Evolutionary conservation across 2,888 invertebrate species (phyloP).

Genomic region (Imbricaverruca yamaguchii): DNA sequence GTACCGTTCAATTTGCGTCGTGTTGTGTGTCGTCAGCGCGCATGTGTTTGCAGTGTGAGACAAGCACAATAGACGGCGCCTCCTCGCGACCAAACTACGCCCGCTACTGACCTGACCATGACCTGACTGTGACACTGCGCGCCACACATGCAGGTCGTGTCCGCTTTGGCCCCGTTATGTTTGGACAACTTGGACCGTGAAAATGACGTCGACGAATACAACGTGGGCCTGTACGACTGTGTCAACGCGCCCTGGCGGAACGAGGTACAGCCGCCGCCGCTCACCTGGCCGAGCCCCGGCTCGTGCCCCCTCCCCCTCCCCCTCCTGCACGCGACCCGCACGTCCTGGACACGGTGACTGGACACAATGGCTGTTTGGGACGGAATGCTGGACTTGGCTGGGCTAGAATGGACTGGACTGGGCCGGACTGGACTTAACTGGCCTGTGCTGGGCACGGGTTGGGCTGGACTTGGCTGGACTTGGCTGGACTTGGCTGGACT

Average conservation of each 20-base stretch:
- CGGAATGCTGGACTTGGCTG: background rate
- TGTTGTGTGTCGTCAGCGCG: no score
- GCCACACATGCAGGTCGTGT: background rate
- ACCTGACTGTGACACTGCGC: no score
- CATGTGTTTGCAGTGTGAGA: no score
- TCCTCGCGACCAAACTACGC: no score
- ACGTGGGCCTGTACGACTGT: constrained; percentile 36
- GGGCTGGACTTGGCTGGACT: no score
- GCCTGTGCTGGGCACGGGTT: background rate
- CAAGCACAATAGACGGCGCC: no score
- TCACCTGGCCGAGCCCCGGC: background rate
- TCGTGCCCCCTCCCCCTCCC: background rate
- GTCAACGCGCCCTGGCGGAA: constrained; percentile 32
- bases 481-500: no score
- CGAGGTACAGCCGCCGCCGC: constrained; percentile 31
- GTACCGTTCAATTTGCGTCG: no score
- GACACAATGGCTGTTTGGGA: background rate
- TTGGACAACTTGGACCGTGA: constrained; percentile 38
- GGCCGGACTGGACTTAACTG: no score
- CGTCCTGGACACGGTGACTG: background rate
- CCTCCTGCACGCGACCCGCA: background rate
- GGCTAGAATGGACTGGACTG: no score
- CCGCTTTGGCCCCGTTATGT: constrained; percentile 33
- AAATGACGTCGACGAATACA: constrained; percentile 36
- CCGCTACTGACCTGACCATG: no score